Base-by-base conservation (phyloP, 2,888 invertebrate species). In the Megastigmus dorsalis region DNA sequence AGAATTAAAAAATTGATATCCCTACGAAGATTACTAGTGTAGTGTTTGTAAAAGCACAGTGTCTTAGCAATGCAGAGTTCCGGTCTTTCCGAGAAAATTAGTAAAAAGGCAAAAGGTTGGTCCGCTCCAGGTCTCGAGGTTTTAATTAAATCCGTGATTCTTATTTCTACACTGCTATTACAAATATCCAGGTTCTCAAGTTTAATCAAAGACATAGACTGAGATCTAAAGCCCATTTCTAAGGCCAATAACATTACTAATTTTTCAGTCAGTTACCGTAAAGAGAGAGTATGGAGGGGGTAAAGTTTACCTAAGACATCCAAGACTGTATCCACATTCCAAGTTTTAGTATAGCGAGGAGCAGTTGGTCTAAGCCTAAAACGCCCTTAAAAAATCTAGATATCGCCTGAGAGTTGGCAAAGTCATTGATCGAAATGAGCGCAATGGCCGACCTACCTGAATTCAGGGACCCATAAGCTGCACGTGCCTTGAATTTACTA, bases 381-480 rank as follows among this genome's bases (percentile, higher is more conserved):
- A 77, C 45, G 0, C 76, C 75, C 36, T 76, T 79, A 20, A 79
- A 75, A 38, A 77, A 77, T 2, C 77, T 45, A 7, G 60, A 43
- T 2, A 77, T 13, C 0, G 23, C 9, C 7, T 36, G n/a, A 45
- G 63, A 38, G 10, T 75, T 23, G 4, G 67, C 60, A 2, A 79
- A 28, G 20, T 76, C 68, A 2, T 66, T 62, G 3, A 33, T 41
- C 2, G 36, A 48, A 9, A 79, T 48, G 3, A 79, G 28, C 1
- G 77, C 63, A 9, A 80, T 36, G 0, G 77, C 77, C 7, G 78
- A 69, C 13, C 78, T 67, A 10, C 50, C 41, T 0, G 75, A 74
- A 57, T 78, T 79, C 9, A 80, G 33, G 0, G 77, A 65, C 1
- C 79, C 78, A 28, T 78, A 77, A 0, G 55, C 41, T 0, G 77